phyloP scores from a whole-genome alignment of 2,113 vertebrate species.

The Aspidoscelis tigris region DNA sequence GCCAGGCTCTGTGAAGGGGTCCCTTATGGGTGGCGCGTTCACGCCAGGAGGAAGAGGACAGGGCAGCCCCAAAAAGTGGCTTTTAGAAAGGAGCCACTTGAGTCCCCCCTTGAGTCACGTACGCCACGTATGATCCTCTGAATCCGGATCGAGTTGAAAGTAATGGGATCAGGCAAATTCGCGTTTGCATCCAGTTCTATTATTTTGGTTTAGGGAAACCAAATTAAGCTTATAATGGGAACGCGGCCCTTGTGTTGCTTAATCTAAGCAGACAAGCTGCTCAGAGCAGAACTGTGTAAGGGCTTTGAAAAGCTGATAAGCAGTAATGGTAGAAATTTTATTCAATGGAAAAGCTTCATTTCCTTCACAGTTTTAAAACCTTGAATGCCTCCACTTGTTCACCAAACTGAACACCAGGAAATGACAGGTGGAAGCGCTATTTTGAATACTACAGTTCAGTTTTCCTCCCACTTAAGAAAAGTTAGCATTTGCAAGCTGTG shows the following conservation, averaged over 20 bases:
- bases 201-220: too few species aligned
- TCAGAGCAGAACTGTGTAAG: background rate
- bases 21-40: too few species aligned
- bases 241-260: conserved; percentile 9
- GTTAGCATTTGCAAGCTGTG: conserved; percentile 54
- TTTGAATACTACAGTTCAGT: conserved; percentile 56
- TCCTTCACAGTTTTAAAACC: conserved; percentile 42
- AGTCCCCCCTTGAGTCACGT: too few species aligned
- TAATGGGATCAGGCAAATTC: too few species aligned
- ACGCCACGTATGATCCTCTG: too few species aligned
- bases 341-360: conserved; percentile 61
- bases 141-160: too few species aligned
- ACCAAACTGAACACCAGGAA: conserved; percentile 51
- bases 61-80: too few species aligned
- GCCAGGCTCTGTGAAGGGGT: too few species aligned
- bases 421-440: conserved; percentile 67
- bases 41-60: too few species aligned
- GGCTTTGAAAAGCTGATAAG: background rate
- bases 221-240: too few species aligned
- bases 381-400: conserved; percentile 47
- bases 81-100: too few species aligned
- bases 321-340: conserved; percentile 23
- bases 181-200: too few species aligned
- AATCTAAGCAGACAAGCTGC: conserved; percentile 17
- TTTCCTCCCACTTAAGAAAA: conserved; percentile 68